These are phyloP conservation scores for Ichneumoninae sp. DNA, from an alignment of 2,888 invertebrate genomes.

Conservation along the genomic window DNA sequence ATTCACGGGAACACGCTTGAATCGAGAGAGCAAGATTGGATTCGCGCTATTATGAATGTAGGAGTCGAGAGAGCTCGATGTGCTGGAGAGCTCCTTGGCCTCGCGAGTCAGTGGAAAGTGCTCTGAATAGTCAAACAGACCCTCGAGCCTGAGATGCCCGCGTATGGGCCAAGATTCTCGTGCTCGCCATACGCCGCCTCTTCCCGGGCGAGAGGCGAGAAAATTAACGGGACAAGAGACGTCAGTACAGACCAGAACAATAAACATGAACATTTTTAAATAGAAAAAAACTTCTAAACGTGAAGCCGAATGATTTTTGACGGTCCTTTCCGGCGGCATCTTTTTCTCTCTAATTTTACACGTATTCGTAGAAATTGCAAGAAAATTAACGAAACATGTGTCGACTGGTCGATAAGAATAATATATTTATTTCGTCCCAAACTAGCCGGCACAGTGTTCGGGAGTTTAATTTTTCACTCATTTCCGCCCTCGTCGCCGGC, in stretches of 20 bases:
- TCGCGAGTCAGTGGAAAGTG: slow-evolving; percentile 42
- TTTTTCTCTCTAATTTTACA: no score
- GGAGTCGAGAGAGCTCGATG: slow-evolving; percentile 18
- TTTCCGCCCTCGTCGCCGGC: not conserved
- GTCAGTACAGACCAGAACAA: not conserved
- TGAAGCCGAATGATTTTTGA: not conserved
- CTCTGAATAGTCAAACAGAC: slow-evolving; percentile 57
- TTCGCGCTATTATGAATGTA: slow-evolving; percentile 26
- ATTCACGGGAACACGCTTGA: slow-evolving; percentile 20
- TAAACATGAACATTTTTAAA: not conserved
- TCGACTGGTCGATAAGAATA: no score
- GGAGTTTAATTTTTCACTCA: not conserved
- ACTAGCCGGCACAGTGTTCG: not conserved
- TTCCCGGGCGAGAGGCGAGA: not conserved
- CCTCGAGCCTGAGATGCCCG: slow-evolving; percentile 33
- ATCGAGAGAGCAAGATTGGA: slow-evolving; percentile 45
- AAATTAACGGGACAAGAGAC: slow-evolving; percentile 3
- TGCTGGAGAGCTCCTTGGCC: slow-evolving; percentile 45
- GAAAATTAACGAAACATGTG: no score
- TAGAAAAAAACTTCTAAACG: not conserved
- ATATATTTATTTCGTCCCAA: no score
- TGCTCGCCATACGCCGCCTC: slow-evolving; percentile 3
- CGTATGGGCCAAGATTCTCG: slow-evolving; percentile 6
- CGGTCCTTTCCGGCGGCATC: no score
- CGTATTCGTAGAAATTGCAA: no score